Conservation (phyloP, 2,113 vertebrate species). For the Nothoprocta perdicaria region DNA sequence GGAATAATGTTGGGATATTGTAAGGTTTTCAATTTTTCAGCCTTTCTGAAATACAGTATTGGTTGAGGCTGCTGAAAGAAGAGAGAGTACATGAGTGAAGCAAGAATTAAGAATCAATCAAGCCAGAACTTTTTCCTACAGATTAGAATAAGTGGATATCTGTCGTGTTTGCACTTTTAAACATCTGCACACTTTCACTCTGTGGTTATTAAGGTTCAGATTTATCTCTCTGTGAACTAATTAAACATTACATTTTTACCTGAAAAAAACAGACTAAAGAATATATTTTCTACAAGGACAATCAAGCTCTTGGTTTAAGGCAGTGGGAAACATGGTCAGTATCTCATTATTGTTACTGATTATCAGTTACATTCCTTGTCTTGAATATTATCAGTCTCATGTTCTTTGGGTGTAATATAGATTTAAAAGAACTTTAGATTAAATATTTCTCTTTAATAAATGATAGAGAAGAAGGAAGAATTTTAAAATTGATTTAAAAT, state of each 20-base stretch:
- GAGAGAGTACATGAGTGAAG: neutral
- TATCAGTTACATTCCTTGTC: accelerated
- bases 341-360: neutral
- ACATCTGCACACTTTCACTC: neutral
- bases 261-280: neutral
- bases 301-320: neutral
- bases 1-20: neutral
- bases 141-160: neutral
- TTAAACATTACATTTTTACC: neutral
- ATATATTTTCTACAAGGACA: neutral
- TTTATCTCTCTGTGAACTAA: neutral
- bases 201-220: neutral
- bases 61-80: neutral
- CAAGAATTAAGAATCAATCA: neutral
- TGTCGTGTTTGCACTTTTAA: neutral
- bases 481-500: neutral
- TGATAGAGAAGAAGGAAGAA: neutral
- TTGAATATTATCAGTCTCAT: neutral
- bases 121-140: accelerated
- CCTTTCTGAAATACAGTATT: neutral
- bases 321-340: neutral
- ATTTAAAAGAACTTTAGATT: neutral
- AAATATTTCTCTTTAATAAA: neutral
- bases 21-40: neutral
- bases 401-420: neutral